These are phyloP conservation scores for Samia ricini DNA, from an alignment of 1,140 invertebrate species.

Conservation along the genomic window DNA sequence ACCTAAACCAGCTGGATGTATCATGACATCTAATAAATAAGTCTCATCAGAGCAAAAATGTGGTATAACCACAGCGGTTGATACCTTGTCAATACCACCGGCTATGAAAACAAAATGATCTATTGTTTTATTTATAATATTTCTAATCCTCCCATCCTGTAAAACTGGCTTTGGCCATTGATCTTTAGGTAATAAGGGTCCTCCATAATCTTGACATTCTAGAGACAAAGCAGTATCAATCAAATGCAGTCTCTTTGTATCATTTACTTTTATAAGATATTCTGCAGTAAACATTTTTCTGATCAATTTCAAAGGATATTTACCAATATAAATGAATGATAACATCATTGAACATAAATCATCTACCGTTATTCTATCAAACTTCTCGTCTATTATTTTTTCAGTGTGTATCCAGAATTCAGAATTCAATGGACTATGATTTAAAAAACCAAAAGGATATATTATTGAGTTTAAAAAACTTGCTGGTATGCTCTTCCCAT, in stretches of 20 bases:
- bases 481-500: slow-evolving; percentile 73
- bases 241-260: slow-evolving; percentile 77
- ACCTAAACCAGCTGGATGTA: slow-evolving; percentile 73
- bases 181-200: slow-evolving; percentile 80
- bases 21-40: slow-evolving; percentile 81
- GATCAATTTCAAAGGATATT: slow-evolving; percentile 82
- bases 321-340: slow-evolving; percentile 82
- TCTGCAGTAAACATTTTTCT: slow-evolving; percentile 81
- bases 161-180: slow-evolving; percentile 66
- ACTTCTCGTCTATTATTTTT: slow-evolving; percentile 77
- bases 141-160: slow-evolving; percentile 78
- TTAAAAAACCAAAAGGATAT: slow-evolving; percentile 81
- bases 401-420: slow-evolving; percentile 82
- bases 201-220: slow-evolving; percentile 79
- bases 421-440: slow-evolving; percentile 77
- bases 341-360: slow-evolving; percentile 81
- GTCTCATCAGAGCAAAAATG: slow-evolving; percentile 78
- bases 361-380: slow-evolving; percentile 79
- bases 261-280: slow-evolving; percentile 80
- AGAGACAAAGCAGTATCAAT: slow-evolving; percentile 83
- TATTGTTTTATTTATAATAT: slow-evolving; percentile 75
- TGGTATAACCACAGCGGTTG: slow-evolving; percentile 74
- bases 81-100: slow-evolving; percentile 68
- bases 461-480: slow-evolving; percentile 80
- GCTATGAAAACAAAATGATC: slow-evolving; percentile 62